A percentile compares a stretch with the other conserved stretches of the same genome.
Conservation (phyloP, 1,140 invertebrate genomes). For the Rhyacophila brunnea region DNA sequence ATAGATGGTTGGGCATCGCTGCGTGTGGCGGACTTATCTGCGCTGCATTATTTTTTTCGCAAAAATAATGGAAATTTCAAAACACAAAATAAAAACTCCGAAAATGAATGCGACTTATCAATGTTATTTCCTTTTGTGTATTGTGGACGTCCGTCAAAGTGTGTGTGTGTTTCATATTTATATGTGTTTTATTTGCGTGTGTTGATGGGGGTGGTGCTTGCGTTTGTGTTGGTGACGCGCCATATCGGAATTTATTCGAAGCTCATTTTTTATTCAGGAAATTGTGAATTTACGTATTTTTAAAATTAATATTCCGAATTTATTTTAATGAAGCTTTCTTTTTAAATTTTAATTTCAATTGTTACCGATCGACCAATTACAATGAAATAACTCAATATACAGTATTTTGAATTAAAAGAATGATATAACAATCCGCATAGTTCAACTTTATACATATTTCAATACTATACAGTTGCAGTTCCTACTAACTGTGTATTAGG, state of each 20-base stretch:
- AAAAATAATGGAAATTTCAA: slow-evolving; percentile 36
- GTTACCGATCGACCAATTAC: too few species aligned
- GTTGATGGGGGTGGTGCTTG: neutral
- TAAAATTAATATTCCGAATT: too few species aligned
- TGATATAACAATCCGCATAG: too few species aligned
- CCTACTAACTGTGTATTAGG: too few species aligned
- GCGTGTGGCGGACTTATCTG: slow-evolving; percentile 28
- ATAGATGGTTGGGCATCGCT: too few species aligned
- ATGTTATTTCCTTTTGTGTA: slow-evolving; percentile 35
- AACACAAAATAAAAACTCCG: slow-evolving; percentile 34
- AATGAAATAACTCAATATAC: too few species aligned
- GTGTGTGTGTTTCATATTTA: neutral
- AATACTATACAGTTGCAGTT: too few species aligned
- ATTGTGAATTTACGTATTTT: too few species aligned
- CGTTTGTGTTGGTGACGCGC: slow-evolving; percentile 10
- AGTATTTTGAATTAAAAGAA: too few species aligned
- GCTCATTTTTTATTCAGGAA: slow-evolving; percentile 27
- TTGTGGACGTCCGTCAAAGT: slow-evolving; percentile 4
- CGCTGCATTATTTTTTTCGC: slow-evolving; percentile 35
- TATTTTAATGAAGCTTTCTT: too few species aligned
- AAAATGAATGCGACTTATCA: slow-evolving; percentile 37
- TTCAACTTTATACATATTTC: too few species aligned
- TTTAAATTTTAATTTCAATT: too few species aligned
- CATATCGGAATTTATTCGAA: slow-evolving; percentile 29
- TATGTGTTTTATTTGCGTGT: neutral